These are phyloP conservation scores for Blomia tropicalis DNA, from an alignment of 2,888 invertebrate species.

Conservation along the genomic window DNA sequence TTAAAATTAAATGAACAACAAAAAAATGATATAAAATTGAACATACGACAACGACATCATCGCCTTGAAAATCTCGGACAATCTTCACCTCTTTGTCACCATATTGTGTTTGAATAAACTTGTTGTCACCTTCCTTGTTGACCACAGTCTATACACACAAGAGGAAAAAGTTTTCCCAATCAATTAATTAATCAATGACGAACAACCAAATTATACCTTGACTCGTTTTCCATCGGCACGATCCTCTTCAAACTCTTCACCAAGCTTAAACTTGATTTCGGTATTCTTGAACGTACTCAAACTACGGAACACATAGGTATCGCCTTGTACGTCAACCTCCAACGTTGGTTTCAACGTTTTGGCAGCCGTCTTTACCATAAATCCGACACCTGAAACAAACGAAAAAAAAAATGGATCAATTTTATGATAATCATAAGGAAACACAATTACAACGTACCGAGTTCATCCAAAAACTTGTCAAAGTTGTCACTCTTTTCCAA, in stretches of 20 bases:
- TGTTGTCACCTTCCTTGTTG: conserved; percentile 49
- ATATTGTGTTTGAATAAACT: conserved; percentile 63
- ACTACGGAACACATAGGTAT: background rate
- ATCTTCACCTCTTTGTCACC: conserved; percentile 38
- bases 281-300: conserved; percentile 4
- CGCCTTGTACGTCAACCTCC: background rate
- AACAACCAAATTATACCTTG: background rate
- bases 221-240: conserved; percentile 11
- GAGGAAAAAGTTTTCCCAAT: background rate
- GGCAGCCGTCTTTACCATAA: conserved; percentile 63
- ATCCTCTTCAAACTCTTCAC: conserved; percentile 19
- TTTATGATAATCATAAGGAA: too few relatives aligned
- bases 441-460: background rate
- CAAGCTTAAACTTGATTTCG: conserved; percentile 18
- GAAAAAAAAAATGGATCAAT: too few relatives aligned
- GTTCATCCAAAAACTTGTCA: conserved; percentile 8
- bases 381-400: conserved; percentile 53
- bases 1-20: too few relatives aligned
- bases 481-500: conserved; percentile 16
- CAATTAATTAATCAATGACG: background rate
- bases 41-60: conserved; percentile 35
- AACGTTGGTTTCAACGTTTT: conserved; percentile 10
- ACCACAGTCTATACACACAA: background rate
- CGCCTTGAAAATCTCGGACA: conserved; percentile 35
- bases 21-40: background rate